Evolutionary conservation across 2,888 invertebrate genomes (phyloP).

Genomic region (Drosophila suboccidentalis): DNA sequence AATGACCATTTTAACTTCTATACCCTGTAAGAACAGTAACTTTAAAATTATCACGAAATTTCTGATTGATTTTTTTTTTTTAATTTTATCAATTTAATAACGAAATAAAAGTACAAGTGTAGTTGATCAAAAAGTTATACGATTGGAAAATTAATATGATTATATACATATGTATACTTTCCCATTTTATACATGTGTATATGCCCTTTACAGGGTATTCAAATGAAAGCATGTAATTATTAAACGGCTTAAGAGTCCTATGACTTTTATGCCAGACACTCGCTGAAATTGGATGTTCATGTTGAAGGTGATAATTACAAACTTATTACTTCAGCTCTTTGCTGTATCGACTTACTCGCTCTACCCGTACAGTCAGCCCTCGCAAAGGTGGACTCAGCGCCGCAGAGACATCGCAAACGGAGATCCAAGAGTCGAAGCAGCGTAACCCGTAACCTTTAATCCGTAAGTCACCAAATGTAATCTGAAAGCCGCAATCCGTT

Average conservation of each 20-base stretch:
- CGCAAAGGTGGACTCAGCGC: background rate
- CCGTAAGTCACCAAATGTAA: slow-evolving; percentile 19
- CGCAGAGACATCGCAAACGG: background rate
- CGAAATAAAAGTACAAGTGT: no score
- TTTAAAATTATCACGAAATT: no score
- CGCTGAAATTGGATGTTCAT: slow-evolving; percentile 36
- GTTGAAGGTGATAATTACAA: slow-evolving; percentile 49
- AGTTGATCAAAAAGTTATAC: no score
- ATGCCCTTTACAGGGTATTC: background rate
- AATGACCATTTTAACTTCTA: no score
- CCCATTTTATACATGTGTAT: no score
- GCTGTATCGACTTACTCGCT: slow-evolving; percentile 21
- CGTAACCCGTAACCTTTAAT: background rate
- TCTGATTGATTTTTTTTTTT: no score
- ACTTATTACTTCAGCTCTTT: slow-evolving; percentile 45
- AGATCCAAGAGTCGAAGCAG: background rate
- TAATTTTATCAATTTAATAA: no score
- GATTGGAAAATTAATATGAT: no score
- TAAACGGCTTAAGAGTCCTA: background rate
- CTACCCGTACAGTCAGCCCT: slow-evolving; percentile 1
- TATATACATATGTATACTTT: no score
- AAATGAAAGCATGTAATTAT: background rate
- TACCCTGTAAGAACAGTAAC: no score
- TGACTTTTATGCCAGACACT: slow-evolving; percentile 14
- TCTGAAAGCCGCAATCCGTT: slow-evolving; percentile 20